Evolutionary conservation across 1,140 invertebrate species (phyloP), one percentile per base, ranked within the genome.

Genomic region (Heterodera carotae): DNA sequence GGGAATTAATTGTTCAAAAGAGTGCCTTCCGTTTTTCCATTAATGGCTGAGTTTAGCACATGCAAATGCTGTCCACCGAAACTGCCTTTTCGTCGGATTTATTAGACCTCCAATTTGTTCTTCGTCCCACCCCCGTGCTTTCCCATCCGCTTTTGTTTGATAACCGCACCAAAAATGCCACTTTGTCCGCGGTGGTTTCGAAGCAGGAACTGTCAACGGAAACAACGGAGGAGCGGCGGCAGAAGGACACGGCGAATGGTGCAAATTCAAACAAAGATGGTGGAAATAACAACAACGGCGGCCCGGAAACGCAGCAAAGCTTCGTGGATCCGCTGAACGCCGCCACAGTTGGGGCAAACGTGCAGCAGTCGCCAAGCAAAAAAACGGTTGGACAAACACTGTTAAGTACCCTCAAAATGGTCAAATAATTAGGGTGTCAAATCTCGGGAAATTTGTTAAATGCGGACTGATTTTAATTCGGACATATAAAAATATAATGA

Each of bases 321-420:
- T 78, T 78, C 68, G n/a, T 77, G 0, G 77, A 78, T 7, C 77
- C 77, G 18, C 75, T 78, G 8, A 71, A 71, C 18, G 77, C 77
- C 43, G 8, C 76, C 27, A 25, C 48, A 59, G 15, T 31, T 66
- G 62, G 33, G 29, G 27, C 62, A 66, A 12, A n/a, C 36, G 39
- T n/a, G n/a, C n/a, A 43, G 12, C 39, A 43, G 6, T 43, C 39
- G 12, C 6, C 39, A 43, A 43, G 12, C 12, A 12, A 6, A 62
- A n/a, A 62, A 31, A 31, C 31, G 39, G 22, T 71, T 25, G 69
- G 36, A n/a, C 29, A 34, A 34, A 60, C 34, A 27, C 22, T 60
- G 18, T 18, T n/a, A 48, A 71, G 27, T 2, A 15, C n/a, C n/a
- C n/a, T n/a, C n/a, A n/a, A n/a, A n/a, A n/a, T n/a, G n/a, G n/a